Evolutionary conservation across 2,888 invertebrate species (phyloP).

Genomic region (Eupithecia subfuscata): DNA sequence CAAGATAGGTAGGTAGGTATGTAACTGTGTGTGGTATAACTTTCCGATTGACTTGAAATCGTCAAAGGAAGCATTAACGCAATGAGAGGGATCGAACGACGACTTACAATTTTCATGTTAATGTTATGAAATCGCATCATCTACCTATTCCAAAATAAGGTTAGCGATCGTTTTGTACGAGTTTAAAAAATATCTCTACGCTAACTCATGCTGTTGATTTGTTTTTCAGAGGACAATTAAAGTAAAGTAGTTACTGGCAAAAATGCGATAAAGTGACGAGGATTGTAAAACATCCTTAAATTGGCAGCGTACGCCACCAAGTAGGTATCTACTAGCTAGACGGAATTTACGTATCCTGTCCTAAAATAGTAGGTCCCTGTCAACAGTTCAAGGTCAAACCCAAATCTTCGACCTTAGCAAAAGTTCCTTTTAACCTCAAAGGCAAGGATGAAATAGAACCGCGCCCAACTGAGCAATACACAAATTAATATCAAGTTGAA

Average conservation of each 20-base stretch:
- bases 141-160: too few species aligned
- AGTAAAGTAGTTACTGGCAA: neutral
- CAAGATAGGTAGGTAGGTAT: constrained; percentile 46
- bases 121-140: neutral
- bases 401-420: neutral
- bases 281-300: neutral
- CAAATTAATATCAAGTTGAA: constrained; percentile 34
- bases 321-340: neutral
- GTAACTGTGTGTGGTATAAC: constrained; percentile 68
- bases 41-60: constrained; percentile 74
- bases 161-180: too few species aligned
- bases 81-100: constrained; percentile 53
- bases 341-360: neutral
- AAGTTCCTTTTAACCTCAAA: neutral
- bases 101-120: neutral
- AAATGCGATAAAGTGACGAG: neutral
- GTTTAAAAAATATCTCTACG: neutral
- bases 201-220: neutral
- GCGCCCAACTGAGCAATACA: constrained; percentile 33
- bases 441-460: constrained; percentile 14
- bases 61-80: constrained; percentile 73
- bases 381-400: neutral
- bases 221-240: neutral
- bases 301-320: too few species aligned
- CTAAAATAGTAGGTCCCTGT: neutral